Base-by-base conservation (phyloP, 2,113 vertebrate genomes). In the Thryonomys swinderianus region DNA sequence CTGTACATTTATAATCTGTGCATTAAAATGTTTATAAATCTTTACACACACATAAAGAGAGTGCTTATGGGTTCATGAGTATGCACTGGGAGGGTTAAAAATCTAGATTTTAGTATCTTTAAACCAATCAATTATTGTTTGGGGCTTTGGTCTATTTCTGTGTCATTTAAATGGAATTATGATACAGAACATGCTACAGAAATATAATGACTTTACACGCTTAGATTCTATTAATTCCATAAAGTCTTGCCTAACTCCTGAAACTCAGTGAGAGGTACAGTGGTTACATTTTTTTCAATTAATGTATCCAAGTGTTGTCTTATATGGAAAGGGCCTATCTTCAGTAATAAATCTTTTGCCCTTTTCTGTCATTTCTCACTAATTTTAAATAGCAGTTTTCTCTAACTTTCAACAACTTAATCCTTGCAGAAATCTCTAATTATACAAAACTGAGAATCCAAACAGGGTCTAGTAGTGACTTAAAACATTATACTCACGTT, bases 401-500 rank as follows among this genome's bases (percentile, higher is more conserved):
- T 96, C 85, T 32, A 92, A 73, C 53, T 89, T 82, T 59, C 25
- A 85, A 40, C 45, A 91, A 37, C 62, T 93, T 64, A 81, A 18
- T 37, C 85, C 87, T 90, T 76, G 59, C 18, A 86, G 67, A 90
- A 92, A 85, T 42, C 45, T 64, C 87, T 94, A 89, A 79, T 74
- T 96, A 82, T 74, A 71, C 59, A 90, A 71, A 74, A 45, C 32
- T 66, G 81, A 93, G 83, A 94, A 73, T 76, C 85, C 55, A 89
- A 90, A 40, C 37, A 95, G 21, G 21, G 57, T 73, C 3, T 76
- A 62, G 80, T 32, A 88, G 48, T 84, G 12, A 86, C 71, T 90
- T 91, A 53, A 94, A 88, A 32, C 61, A 82, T 92, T 92, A 61
- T 94, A 17, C 9, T 25, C 32, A 82, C 27, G 61, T 55, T 64